Evolutionary conservation across 2,888 invertebrate genomes (phyloP).

Genomic region (Lomographa bimaculata): DNA sequence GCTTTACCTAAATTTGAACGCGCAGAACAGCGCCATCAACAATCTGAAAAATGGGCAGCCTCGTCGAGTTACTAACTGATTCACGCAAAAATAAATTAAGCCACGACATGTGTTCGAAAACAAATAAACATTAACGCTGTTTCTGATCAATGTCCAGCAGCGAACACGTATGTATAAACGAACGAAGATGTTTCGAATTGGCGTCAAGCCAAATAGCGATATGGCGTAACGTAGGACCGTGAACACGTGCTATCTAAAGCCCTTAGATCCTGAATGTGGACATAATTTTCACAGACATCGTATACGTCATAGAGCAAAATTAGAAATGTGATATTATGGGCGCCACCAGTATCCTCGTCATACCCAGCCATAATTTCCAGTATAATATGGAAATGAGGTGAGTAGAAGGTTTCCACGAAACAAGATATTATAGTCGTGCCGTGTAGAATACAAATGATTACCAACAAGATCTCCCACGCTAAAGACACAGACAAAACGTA

Average conservation of each 20-base stretch:
- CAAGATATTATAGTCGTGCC: constrained; percentile 20
- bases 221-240: constrained; percentile 49
- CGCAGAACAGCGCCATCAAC: no score
- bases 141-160: constrained; percentile 42
- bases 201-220: constrained; percentile 53
- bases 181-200: constrained; percentile 45
- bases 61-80: constrained; percentile 20
- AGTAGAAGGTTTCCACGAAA: constrained; percentile 24
- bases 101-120: constrained; percentile 24
- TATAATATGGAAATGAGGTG: constrained; percentile 22
- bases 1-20: no score
- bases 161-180: constrained; percentile 40
- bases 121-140: constrained; percentile 35
- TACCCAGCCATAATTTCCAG: constrained; percentile 23
- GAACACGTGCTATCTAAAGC: constrained; percentile 37
- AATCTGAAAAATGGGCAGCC: no score
- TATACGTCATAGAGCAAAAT: constrained; percentile 18
- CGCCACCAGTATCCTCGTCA: constrained; percentile 3
- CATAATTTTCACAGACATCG: constrained; percentile 10
- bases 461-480: constrained; percentile 49
- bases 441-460: constrained; percentile 35
- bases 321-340: constrained; percentile 15
- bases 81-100: constrained; percentile 22
- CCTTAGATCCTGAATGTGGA: constrained; percentile 35
- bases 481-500: constrained; percentile 35